These are phyloP conservation scores for Meriones unguiculatus DNA, from an alignment of 2,113 vertebrate genomes.

Conservation along the genomic window DNA sequence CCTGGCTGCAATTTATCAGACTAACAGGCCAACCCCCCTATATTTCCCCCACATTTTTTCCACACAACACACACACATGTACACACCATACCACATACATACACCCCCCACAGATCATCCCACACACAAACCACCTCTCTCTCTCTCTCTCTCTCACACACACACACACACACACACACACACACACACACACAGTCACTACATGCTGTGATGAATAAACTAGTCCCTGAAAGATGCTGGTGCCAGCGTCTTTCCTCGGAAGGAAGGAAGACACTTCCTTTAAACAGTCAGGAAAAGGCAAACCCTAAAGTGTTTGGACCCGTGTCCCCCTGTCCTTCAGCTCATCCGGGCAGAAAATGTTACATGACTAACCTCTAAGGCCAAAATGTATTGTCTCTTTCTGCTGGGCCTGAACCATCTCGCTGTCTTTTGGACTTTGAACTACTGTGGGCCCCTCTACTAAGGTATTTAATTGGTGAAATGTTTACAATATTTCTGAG, in stretches of 20 bases:
- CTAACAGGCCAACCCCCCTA: neutral
- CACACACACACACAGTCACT: neutral
- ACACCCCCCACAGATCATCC: too few relatives aligned
- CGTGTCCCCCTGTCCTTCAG: neutral
- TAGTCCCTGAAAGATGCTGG: neutral
- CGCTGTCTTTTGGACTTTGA: neutral
- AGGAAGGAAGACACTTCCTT: neutral
- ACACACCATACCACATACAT: neutral
- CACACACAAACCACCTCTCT: neutral
- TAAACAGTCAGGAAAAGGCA: neutral
- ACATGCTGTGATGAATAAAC: neutral
- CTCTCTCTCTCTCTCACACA: neutral
- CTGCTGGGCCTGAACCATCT: neutral
- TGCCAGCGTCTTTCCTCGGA: neutral
- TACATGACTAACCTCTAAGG: neutral
- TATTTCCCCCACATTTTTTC: neutral
- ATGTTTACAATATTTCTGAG: neutral
- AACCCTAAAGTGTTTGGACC: neutral
- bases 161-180: neutral
- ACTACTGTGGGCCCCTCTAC: neutral
- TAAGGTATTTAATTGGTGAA: constrained; percentile 25
- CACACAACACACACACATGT: neutral
- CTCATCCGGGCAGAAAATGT: neutral
- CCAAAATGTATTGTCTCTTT: neutral
- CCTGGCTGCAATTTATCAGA: neutral